Evolutionary conservation across 2,797 vertebrate species (phyloP).

Genomic region (Echeneis naucrates): DNA sequence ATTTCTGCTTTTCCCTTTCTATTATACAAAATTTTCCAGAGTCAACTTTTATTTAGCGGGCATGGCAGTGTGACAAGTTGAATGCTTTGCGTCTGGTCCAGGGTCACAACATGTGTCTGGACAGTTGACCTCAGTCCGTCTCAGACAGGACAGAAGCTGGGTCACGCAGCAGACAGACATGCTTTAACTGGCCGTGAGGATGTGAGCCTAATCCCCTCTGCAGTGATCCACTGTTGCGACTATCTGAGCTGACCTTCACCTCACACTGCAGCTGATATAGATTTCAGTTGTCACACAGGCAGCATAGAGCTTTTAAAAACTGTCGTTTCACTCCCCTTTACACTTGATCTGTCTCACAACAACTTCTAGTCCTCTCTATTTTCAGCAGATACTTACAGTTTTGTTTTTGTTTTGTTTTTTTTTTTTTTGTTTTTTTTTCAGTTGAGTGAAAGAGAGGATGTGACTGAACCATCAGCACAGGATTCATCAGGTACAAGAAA

Average conservation of each 20-base stretch:
- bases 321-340: not conserved
- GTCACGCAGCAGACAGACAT: constrained; percentile 43
- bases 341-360: not conserved
- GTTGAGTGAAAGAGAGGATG: constrained; percentile 59
- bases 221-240: constrained; percentile 49
- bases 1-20: not conserved
- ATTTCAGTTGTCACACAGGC: not conserved
- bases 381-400: not conserved
- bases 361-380: not conserved
- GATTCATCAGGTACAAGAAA: constrained; percentile 72
- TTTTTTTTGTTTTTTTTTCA: constrained; percentile 64
- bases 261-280: not conserved
- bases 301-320: not conserved
- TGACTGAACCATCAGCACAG: constrained; percentile 43
- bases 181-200: constrained; percentile 18
- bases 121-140: constrained; percentile 31
- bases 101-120: constrained; percentile 47
- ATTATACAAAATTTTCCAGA: constrained; percentile 10
- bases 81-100: constrained; percentile 5
- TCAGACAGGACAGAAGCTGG: constrained; percentile 38
- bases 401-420: too few species aligned
- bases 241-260: constrained; percentile 43
- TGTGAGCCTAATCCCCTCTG: constrained; percentile 71
- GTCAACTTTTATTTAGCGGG: constrained; percentile 9
- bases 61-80: constrained; percentile 6